These are phyloP conservation scores for Calephelis virginiensis DNA, from an alignment of 1,140 invertebrate species.

Conservation along the genomic window DNA sequence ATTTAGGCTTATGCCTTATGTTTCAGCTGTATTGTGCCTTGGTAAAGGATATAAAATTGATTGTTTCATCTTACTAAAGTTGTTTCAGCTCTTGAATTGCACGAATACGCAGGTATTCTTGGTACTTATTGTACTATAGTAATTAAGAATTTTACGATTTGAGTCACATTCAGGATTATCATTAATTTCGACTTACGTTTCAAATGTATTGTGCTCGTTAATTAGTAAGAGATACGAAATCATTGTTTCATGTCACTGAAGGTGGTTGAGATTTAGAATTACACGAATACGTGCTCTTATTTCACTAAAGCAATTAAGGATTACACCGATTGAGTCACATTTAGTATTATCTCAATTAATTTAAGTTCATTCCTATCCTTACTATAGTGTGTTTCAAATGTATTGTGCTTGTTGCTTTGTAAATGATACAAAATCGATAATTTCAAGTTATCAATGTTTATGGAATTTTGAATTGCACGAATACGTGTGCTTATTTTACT, in stretches of 20 bases:
- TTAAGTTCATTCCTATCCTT: too few species aligned
- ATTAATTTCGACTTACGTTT: slow-evolving; percentile 24
- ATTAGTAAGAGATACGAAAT: background rate
- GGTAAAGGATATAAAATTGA: too few species aligned
- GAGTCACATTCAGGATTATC: slow-evolving; percentile 33
- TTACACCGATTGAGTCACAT: too few species aligned
- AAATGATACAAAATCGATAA: too few species aligned
- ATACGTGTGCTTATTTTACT: background rate
- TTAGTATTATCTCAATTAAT: too few species aligned
- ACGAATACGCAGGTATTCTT: slow-evolving; percentile 30
- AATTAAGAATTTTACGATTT: slow-evolving; percentile 30
- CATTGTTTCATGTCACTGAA: background rate
- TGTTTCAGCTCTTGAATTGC: slow-evolving; percentile 58
- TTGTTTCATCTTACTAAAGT: slow-evolving; percentile 37
- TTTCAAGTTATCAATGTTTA: slow-evolving; percentile 40
- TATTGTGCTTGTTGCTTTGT: background rate
- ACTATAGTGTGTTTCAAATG: too few species aligned
- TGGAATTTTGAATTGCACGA: too few species aligned
- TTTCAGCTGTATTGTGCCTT: too few species aligned
- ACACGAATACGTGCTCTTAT: too few species aligned
- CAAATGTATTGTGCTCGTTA: slow-evolving; percentile 15
- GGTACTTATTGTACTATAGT: slow-evolving; percentile 40
- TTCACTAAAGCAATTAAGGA: background rate
- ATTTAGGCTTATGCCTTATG: too few species aligned
- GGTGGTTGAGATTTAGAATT: too few species aligned